Base-by-base conservation (phyloP, 1,140 invertebrate genomes). In the Elysia chlorotica region DNA sequence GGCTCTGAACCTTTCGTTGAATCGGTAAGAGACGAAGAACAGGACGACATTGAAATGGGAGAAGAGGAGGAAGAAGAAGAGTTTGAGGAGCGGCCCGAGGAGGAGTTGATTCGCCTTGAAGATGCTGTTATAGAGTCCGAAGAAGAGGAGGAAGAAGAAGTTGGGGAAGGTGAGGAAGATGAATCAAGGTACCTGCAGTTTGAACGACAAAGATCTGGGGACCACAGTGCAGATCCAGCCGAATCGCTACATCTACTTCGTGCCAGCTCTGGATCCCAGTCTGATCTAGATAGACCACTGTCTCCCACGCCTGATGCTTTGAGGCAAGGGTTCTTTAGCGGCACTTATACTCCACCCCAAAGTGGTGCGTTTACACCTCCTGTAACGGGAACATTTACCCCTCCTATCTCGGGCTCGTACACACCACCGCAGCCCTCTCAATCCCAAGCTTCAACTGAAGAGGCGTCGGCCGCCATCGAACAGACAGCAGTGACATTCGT, bases 71-170 rank as follows among this genome's bases (percentile, higher is more conserved):
- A 74, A 53, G 74, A 81, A 31, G 77, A 81, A 38, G 75, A 79
- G 48, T 75, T 73, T 74, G 73, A 73, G 77, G 82, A 87, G 74
- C 85, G 86, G 66, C 73, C 79, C 30, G 79, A 85, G 67, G 73
- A 80, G 74, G 81, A 77, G 59, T 71, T 85, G 63, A 63, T 88
- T 21, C 86, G 85, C 65, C 69, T 87, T 30, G 89, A 90, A 80
- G 89, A 90, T 72, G 82, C 78, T 36, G 85, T 83, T 70, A 84
- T 87, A 71, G 87, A 87, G 65, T 86, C 85, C 61, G 87, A 89
- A 79, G 86, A 88, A 72, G 73, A 87, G 19, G 84, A 87, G 78
- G 74, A 76, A n/a, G 31, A 65, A n/a, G 62, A 67, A 38, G n/a
- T 4, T 35, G 57, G 48, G 10, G 25, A 48, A 69, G 61, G 59